phyloP scores from a whole-genome alignment of 1,140 invertebrate species.

The Phortica variegata region DNA sequence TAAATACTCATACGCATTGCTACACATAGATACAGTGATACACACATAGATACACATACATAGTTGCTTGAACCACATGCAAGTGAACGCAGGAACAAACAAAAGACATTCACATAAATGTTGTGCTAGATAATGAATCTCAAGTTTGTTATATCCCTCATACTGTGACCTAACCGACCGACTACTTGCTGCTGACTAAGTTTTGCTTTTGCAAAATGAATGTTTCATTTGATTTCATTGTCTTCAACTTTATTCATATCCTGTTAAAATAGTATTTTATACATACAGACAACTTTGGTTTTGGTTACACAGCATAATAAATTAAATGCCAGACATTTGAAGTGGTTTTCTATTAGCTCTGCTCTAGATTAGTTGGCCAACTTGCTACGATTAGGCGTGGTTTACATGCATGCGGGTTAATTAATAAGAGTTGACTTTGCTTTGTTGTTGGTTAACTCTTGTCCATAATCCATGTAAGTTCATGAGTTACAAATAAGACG shows the following conservation, averaged over 20 bases:
- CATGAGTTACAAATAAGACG: too few relatives aligned
- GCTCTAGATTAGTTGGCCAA: too few relatives aligned
- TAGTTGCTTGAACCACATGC: too few relatives aligned
- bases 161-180: background rate
- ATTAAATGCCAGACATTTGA: constrained; percentile 36
- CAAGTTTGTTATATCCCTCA: background rate
- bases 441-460: too few relatives aligned
- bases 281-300: constrained; percentile 41
- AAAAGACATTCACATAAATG: constrained; percentile 27
- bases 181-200: background rate
- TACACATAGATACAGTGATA: background rate
- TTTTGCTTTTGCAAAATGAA: constrained; percentile 23
- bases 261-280: constrained; percentile 39
- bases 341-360: too few relatives aligned
- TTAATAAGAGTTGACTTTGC: too few relatives aligned
- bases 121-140: constrained; percentile 54
- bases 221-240: constrained; percentile 52
- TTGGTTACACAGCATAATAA: constrained; percentile 46
- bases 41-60: constrained; percentile 9
- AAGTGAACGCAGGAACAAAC: constrained; percentile 9
- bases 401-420: too few relatives aligned
- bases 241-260: constrained; percentile 55
- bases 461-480: too few relatives aligned
- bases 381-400: too few relatives aligned
- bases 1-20: constrained; percentile 46